Base-by-base conservation (phyloP, 1,140 invertebrate genomes). In the Brachionus paranguensis region DNA sequence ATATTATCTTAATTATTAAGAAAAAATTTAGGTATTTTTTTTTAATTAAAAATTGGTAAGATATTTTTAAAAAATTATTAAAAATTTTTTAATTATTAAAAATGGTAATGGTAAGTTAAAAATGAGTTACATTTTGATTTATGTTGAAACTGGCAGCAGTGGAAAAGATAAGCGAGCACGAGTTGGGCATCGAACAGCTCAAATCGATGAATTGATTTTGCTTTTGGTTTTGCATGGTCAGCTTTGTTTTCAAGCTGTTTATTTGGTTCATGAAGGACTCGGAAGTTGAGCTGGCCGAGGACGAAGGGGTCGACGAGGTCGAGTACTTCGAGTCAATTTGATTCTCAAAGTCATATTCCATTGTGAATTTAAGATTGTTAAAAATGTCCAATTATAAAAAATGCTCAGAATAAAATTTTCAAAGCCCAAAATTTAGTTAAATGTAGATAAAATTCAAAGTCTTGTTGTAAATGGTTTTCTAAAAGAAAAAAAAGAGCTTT, bases 131-230 rank as follows among this genome's bases (percentile, higher is more conserved):
- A 29, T 76, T 76, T 76, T 76, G 72, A 27, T 76, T 81, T 0
- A 81, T 81, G 33, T 81, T 81, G 60, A 68, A 81, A 47, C 53
- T 64, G 24, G 78, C 78, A 0, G 78, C 78, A n/a, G 78, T 81
- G 24, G 53, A 64, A 81, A 81, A 81, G 8, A 81, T 68, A 3
- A 81, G 33, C 33, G 78, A 81, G 14, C 53, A 60, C 24, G 78
- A 81, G 33, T 64, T 60, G 0, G 78, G 78, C 78, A 81, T 64
- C 4, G 29, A 64, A 3, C 50, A 12, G 29, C 27, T 76, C 6
- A 76, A 76, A 50, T 50, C 45, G 29, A 27, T 76, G 12, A 76
- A 27, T 50, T 53, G 72, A 20, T 47, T 24, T 50, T 33, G 43
- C 8, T 76, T 47, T 50, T 47, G 20, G 24, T 47, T 24, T 27